Conservation (phyloP, 2,797 vertebrate species). For the Sebastes nivosus region DNA sequence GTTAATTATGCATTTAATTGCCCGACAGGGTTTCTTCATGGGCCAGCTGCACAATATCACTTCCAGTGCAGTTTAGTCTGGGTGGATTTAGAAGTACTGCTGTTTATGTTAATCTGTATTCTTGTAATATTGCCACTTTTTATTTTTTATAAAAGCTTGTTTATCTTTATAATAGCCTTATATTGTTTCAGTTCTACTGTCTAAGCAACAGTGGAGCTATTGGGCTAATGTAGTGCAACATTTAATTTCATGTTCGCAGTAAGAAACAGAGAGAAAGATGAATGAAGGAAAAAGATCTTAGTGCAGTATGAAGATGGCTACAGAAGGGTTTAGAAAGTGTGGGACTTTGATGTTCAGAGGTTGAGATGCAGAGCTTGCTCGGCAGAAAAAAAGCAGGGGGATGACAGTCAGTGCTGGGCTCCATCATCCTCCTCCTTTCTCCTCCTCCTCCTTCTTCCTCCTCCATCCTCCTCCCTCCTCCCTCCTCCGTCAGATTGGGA, state of each 20-base stretch:
- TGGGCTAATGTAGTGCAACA: not conserved
- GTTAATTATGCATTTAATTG: not conserved
- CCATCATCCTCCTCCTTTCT: conserved; percentile 7
- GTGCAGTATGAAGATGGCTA: not conserved
- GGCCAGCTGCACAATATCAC: not conserved
- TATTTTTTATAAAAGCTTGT: not conserved
- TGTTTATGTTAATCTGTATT: not conserved
- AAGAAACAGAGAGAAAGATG: not conserved
- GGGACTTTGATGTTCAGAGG: not conserved
- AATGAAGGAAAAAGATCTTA: not conserved
- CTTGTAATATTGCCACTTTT: not conserved
- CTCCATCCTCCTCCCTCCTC: not conserved
- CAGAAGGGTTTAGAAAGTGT: not conserved
- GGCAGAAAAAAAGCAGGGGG: conserved; percentile 14
- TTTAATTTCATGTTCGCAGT: not conserved
- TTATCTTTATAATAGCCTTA: not conserved
- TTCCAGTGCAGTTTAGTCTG: not conserved
- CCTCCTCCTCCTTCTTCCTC: not conserved
- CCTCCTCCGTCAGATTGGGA: conserved; percentile 38
- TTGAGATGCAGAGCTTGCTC: not conserved
- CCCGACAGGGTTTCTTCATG: not conserved
- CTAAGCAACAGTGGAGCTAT: not conserved
- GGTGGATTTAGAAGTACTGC: not conserved
- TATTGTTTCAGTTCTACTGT: not conserved
- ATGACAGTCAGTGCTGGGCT: conserved; percentile 8